Evolutionary conservation across 1,140 invertebrate genomes (phyloP).

Genomic region (Sycophaga agraensis): DNA sequence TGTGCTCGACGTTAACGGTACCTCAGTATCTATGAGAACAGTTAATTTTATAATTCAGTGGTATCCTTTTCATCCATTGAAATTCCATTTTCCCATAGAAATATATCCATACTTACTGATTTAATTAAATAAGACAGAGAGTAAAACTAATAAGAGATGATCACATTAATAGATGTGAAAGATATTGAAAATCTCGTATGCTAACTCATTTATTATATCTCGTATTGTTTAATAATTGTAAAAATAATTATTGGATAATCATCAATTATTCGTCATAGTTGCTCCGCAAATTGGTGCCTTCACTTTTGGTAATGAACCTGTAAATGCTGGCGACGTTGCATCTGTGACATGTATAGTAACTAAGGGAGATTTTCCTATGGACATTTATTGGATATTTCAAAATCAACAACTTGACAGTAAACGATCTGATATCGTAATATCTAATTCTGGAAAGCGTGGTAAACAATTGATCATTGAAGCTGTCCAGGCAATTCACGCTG

Average conservation of each 20-base stretch:
- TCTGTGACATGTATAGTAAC: conserved; percentile 72
- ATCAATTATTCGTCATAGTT: conserved; percentile 59
- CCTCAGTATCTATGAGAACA: background rate
- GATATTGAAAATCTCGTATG: too few relatives aligned
- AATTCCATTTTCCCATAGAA: too few relatives aligned
- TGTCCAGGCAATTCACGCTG: conserved; percentile 64
- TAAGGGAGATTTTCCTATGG: conserved; percentile 75
- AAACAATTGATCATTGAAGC: conserved; percentile 67
- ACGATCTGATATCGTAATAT: conserved; percentile 61
- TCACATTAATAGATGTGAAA: too few relatives aligned
- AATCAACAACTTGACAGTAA: conserved; percentile 41
- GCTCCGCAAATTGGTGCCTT: conserved; percentile 68
- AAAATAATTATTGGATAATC: too few relatives aligned
- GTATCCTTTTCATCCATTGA: too few relatives aligned
- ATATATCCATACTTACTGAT: too few relatives aligned
- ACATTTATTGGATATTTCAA: conserved; percentile 73
- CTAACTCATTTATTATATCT: too few relatives aligned
- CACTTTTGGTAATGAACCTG: conserved; percentile 67
- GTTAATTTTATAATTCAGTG: too few relatives aligned
- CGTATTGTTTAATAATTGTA: too few relatives aligned
- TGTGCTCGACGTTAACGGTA: conserved; percentile 76
- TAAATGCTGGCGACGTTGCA: conserved; percentile 70
- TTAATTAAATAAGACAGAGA: too few relatives aligned
- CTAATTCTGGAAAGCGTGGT: conserved; percentile 66
- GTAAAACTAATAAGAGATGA: too few relatives aligned